A percentile compares a stretch with the other conserved stretches of the same genome.
These are phyloP conservation scores for Leptogaster cylindrica DNA, from an alignment of 2,888 invertebrate species.

Conservation along the genomic window DNA sequence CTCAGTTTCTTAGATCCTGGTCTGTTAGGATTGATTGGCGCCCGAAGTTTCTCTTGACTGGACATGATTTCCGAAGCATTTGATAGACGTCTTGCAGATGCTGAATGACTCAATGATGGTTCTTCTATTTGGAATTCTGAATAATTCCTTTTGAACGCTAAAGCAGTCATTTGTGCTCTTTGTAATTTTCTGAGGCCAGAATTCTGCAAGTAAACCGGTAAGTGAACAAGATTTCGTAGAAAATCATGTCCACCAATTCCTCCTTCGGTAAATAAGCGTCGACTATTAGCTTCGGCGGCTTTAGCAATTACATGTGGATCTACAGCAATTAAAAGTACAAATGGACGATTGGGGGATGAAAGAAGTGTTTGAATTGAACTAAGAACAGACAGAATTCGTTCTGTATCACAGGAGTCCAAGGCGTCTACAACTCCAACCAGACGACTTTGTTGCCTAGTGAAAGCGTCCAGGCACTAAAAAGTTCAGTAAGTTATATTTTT, in stretches of 20 bases:
- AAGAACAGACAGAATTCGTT: slow-evolving; percentile 88
- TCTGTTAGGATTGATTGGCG: slow-evolving; percentile 58
- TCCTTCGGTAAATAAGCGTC: slow-evolving; percentile 83
- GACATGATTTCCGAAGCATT: slow-evolving; percentile 82
- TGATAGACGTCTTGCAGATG: slow-evolving; percentile 78
- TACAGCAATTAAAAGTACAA: slow-evolving; percentile 93
- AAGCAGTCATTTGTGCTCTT: slow-evolving; percentile 81
- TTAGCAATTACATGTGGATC: slow-evolving; percentile 99
- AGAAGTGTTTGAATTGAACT: slow-evolving; percentile 96
- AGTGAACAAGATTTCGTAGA: slow-evolving; percentile 92
- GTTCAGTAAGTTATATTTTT: slow-evolving; percentile 43
- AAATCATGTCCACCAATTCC: slow-evolving; percentile 93
- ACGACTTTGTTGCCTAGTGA: slow-evolving; percentile 91
- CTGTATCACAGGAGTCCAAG: slow-evolving; percentile 96
- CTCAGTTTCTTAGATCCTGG: slow-evolving; percentile 76
- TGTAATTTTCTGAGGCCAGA: slow-evolving; percentile 90
- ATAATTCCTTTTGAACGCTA: slow-evolving; percentile 59
- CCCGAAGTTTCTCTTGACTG: slow-evolving; percentile 76
- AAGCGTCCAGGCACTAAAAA: slow-evolving; percentile 86
- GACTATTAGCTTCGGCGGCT: slow-evolving; percentile 90
- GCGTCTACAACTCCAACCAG: slow-evolving; percentile 96
- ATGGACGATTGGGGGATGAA: slow-evolving; percentile 91
- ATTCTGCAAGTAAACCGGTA: slow-evolving; percentile 98
- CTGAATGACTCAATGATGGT: slow-evolving; percentile 60
- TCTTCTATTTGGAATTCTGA: slow-evolving; percentile 58